A percentile compares a stretch with the other conserved stretches of the same genome.
These are phyloP conservation scores for Arenicola marina DNA, from an alignment of 2,888 invertebrate species.

Conservation along the genomic window DNA sequence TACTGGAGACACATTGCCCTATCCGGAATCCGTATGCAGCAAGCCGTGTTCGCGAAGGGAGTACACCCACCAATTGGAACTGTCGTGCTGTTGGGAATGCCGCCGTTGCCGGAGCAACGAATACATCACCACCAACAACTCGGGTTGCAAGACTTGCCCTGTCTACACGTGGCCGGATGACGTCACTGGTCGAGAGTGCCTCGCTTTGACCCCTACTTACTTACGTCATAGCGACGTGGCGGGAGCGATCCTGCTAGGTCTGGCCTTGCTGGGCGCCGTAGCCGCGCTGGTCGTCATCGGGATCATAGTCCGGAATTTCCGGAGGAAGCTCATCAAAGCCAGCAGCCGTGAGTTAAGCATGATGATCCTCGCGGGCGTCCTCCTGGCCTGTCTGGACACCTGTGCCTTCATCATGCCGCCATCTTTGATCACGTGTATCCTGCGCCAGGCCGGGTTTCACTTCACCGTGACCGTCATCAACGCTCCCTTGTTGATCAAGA, in stretches of 20 bases:
- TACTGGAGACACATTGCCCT: too few relatives aligned
- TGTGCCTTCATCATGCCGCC: slow-evolving; percentile 14
- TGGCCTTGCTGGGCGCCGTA: slow-evolving; percentile 14
- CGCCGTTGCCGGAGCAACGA: slow-evolving; percentile 26
- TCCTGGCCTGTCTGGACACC: slow-evolving; percentile 10
- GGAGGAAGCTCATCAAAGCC: slow-evolving; percentile 21
- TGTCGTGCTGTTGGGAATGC: slow-evolving; percentile 32
- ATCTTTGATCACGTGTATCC: slow-evolving; percentile 1
- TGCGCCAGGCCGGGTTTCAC: slow-evolving; percentile 18
- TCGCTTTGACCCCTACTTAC: slow-evolving; percentile 17
- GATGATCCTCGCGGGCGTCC: slow-evolving; percentile 21
- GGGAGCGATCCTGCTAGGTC: slow-evolving; percentile 2
- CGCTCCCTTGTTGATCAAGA: slow-evolving; percentile 34
- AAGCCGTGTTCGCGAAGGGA: slow-evolving; percentile 21
- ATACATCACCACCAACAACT: slow-evolving; percentile 13
- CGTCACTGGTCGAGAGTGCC: slow-evolving; percentile 4
- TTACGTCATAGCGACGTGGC: slow-evolving; percentile 6
- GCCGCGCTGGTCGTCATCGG: slow-evolving; percentile 5
- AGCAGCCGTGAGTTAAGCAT: slow-evolving; percentile 22
- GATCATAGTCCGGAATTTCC: slow-evolving; percentile 7
- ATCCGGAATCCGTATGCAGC: slow-evolving; percentile 27
- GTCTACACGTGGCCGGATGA: slow-evolving; percentile 23
- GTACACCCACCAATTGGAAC: slow-evolving; percentile 13
- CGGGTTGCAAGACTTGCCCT: slow-evolving; percentile 28
- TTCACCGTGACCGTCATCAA: slow-evolving; percentile 16